Evolutionary conservation across 2,888 invertebrate species (phyloP).

Genomic region (Platerodrilus igneus): DNA sequence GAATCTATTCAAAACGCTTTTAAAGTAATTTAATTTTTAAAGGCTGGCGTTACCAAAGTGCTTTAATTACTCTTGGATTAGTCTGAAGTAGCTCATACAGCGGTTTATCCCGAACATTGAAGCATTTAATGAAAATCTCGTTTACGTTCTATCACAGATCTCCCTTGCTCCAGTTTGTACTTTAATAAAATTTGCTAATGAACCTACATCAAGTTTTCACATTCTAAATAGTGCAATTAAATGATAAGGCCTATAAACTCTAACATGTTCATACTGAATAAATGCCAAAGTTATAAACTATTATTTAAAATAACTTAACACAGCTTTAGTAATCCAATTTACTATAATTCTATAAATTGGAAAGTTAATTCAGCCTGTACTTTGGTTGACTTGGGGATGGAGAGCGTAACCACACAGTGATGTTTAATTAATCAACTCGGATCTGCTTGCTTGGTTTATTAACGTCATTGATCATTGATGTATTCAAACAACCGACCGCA

Average conservation of each 20-base stretch:
- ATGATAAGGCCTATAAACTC: no score
- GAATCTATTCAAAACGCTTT: conserved; percentile 23
- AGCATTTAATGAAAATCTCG: conserved; percentile 44
- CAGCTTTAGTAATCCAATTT: no score
- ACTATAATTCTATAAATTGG: no score
- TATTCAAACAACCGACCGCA: conserved; percentile 46
- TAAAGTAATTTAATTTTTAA: conserved; percentile 37
- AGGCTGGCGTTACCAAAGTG: conserved; percentile 32
- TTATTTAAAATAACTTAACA: no score
- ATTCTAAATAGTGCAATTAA: no score
- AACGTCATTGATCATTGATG: conserved; percentile 49
- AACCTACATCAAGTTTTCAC: no score
- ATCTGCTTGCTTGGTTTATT: conserved; percentile 44
- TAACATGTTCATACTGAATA: no score
- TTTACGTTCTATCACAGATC: conserved; percentile 35
- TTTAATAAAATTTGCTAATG: no score
- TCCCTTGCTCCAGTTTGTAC: no score
- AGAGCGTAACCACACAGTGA: conserved; percentile 45
- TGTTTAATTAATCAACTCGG: conserved; percentile 50
- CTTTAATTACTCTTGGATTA: conserved; percentile 42
- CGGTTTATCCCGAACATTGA: conserved; percentile 31
- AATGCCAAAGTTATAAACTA: no score
- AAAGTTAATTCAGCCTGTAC: conserved; percentile 25
- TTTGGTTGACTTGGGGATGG: conserved; percentile 31
- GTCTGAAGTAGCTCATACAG: conserved; percentile 33